Evolutionary conservation across 2,113 vertebrate genomes (phyloP), one percentile per base, ranked within the genome.

Genomic region (Ranitomeya imitator): DNA sequence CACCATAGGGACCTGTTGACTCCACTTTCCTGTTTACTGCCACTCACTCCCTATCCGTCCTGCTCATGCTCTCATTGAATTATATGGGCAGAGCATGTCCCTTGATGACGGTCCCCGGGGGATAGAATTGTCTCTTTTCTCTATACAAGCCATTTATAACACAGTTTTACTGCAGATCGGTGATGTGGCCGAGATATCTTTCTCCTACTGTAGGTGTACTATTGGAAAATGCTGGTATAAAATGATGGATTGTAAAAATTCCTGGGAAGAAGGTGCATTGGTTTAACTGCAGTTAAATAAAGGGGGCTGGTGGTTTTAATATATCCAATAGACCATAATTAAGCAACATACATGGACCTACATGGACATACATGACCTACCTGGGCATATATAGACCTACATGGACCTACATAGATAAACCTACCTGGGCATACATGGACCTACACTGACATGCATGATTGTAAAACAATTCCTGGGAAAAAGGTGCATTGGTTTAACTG

Each of bases 1-100:
- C 45, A 86, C 85, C 23, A 31, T 31, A 67, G 85, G 85, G 85
- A 86, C 61, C 85, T 86, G 85, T 55, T 79, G 76, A 79, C 85
- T 63, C 51, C 37, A 77, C 19, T 77, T 67, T 86, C 59, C 23
- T n/a, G 26, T 78, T 77, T 78, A 86, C 55, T 86, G 69, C 60
- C 60, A 74, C 83, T 60, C 14, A 23, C 52, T 51, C 21, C 16
- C 31, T 37, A 31, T 85, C 67, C 52, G 23, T 85, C 73, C 23
- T 85, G 83, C 69, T 60, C 26, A 76, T 85, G 26, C 59, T 85
- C 26, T 85, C 83, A 85, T 85, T 85, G 83, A 76, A 76, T 85
- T 85, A 85, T 74, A 85, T 60, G 51, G 74, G 26, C 57, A 76
- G 31, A 15, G 71, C 77, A 26, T 21, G 54, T 78, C 71, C 55